phyloP scores from a whole-genome alignment of 2,113 vertebrate genomes.

The Ploceus nigricollis region DNA sequence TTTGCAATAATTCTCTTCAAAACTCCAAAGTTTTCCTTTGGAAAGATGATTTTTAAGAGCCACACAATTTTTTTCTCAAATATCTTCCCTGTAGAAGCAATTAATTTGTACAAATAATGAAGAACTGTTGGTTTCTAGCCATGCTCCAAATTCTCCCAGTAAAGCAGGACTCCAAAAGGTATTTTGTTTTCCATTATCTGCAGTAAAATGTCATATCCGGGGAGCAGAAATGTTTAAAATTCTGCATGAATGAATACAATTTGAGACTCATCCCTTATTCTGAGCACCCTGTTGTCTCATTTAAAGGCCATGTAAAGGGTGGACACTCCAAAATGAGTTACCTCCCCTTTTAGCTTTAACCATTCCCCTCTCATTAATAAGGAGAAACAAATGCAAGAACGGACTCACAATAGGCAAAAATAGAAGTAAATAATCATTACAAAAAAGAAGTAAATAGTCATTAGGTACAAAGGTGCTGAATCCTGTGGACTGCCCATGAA shows the following conservation, averaged over 20 bases:
- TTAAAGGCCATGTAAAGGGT: background rate
- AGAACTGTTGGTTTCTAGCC: background rate
- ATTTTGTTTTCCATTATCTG: background rate
- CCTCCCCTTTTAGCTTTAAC: background rate
- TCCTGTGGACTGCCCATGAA: background rate
- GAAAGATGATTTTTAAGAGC: background rate
- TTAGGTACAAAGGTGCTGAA: background rate
- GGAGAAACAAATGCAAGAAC: background rate
- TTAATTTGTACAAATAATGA: background rate
- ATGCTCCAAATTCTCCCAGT: background rate
- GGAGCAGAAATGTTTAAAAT: background rate
- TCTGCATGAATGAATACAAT: background rate
- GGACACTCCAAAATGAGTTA: background rate
- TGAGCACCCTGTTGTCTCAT: background rate
- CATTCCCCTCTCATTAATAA: background rate
- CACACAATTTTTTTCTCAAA: background rate
- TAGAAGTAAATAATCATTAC: background rate
- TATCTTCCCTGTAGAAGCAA: background rate
- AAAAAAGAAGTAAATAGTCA: background rate
- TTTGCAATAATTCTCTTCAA: background rate
- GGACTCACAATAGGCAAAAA: no score
- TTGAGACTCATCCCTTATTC: background rate
- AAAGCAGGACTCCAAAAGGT: background rate
- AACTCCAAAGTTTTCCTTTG: background rate
- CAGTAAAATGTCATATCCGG: background rate